Evolutionary conservation across 2,888 invertebrate genomes (phyloP).

Genomic region (Diadegma fenestrale): DNA sequence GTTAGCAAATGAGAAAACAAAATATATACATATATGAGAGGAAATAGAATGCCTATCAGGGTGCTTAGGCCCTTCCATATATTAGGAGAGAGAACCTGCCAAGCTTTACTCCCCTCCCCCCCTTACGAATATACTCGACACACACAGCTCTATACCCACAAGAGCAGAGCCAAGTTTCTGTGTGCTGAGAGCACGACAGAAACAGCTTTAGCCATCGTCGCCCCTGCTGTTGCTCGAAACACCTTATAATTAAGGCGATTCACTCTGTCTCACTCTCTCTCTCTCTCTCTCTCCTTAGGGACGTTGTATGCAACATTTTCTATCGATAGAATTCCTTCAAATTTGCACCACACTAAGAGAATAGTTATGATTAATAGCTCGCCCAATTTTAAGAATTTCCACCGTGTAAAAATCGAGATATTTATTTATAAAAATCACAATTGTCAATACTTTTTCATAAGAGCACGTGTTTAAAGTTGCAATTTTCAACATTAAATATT

Average conservation of each 20-base stretch:
- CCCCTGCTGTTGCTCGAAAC: slow-evolving; percentile 77
- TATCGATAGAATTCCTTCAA: no score
- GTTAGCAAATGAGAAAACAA: slow-evolving; percentile 58
- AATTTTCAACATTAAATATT: no score
- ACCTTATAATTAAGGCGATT: slow-evolving; percentile 78
- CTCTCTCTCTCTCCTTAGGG: slow-evolving; percentile 47
- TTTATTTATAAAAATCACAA: no score
- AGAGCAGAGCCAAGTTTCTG: slow-evolving; percentile 10
- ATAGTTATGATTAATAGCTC: no score
- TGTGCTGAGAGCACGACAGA: slow-evolving; percentile 6
- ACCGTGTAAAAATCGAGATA: no score
- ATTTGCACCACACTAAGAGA: no score
- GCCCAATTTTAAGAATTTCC: no score
- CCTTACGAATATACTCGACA: slow-evolving; percentile 1
- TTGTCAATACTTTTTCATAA: no score
- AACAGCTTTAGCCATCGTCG: slow-evolving; percentile 55
- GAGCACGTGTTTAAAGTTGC: no score
- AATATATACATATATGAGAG: slow-evolving; percentile 49
- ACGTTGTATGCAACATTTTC: no score
- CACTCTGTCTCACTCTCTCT: slow-evolving; percentile 51
- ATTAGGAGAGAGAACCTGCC: slow-evolving; percentile 72
- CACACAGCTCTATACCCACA: background rate
- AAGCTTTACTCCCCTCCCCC: slow-evolving; percentile 26
- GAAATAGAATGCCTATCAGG: slow-evolving; percentile 74
- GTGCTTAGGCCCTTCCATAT: slow-evolving; percentile 77